phyloP scores from a whole-genome alignment of 1,140 invertebrate species.

The Drosophila sucinea region DNA sequence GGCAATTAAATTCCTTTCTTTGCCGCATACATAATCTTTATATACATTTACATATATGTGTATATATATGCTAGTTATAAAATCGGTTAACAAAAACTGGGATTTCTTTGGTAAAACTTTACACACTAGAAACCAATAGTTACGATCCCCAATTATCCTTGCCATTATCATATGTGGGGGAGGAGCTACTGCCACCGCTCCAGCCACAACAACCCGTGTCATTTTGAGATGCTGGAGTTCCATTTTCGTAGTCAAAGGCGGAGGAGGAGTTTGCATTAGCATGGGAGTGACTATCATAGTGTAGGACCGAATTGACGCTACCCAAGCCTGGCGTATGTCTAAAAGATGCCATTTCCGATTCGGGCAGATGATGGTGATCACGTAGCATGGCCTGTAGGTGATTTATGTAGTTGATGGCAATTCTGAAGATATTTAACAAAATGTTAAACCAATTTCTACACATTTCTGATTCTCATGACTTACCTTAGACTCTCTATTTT shows the following conservation, averaged over 20 bases:
- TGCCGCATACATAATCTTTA: not conserved
- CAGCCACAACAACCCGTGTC: constrained; percentile 59
- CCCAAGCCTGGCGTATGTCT: constrained; percentile 19
- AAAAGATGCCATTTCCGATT: constrained; percentile 45
- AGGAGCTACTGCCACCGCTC: constrained; percentile 69
- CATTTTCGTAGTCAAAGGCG: constrained; percentile 42
- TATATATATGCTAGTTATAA: not conserved
- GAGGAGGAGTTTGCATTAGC: not conserved
- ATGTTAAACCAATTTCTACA: not conserved
- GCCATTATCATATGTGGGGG: constrained; percentile 54
- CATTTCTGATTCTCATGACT: constrained; percentile 18
- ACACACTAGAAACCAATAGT: not conserved
- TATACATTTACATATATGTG: not conserved
- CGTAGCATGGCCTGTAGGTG: constrained; percentile 86
- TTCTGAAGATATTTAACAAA: constrained; percentile 82
- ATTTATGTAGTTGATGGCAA: constrained; percentile 92
- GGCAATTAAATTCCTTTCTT: not conserved
- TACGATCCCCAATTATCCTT: constrained; percentile 72
- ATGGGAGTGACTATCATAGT: constrained; percentile 37
- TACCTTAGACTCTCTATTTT: constrained; percentile 93
- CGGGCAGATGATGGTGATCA: constrained; percentile 50
- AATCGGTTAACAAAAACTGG: not conserved
- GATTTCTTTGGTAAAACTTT: constrained; percentile 22
- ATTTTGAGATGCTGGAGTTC: constrained; percentile 53
- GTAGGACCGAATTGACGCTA: constrained; percentile 23